These are phyloP conservation scores for Halichoerus grypus DNA, from an alignment of 2,113 vertebrate species.

Conservation along the genomic window DNA sequence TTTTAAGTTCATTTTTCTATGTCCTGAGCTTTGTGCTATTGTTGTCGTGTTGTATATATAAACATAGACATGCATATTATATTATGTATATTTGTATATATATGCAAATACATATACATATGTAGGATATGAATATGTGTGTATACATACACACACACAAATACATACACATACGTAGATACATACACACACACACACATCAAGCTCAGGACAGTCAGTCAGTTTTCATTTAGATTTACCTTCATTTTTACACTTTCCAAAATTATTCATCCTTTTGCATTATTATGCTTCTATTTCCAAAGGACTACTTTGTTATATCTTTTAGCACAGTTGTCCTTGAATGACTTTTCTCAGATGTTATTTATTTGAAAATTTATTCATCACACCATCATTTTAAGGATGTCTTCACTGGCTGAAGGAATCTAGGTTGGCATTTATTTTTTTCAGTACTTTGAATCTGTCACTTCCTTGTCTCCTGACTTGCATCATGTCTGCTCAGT, in stretches of 20 bases:
- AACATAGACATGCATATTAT: background rate
- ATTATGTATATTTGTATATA: background rate
- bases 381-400: background rate
- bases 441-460: background rate
- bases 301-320: background rate
- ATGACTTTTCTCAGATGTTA: background rate
- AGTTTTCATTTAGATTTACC: background rate
- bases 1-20: background rate
- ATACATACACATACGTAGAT: background rate
- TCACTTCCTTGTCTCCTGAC: background rate
- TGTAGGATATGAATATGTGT: background rate
- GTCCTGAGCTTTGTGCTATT: background rate
- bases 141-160: background rate
- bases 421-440: background rate
- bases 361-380: background rate
- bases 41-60: background rate
- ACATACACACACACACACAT: rapidly evolving
- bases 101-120: background rate
- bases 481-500: background rate
- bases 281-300: background rate
- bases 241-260: background rate
- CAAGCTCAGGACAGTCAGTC: too few species aligned
- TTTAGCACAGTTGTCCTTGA: background rate
- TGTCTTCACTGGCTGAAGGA: background rate
- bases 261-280: background rate